These are phyloP conservation scores for Astropecten irregularis DNA, from an alignment of 53 echinoderm and acorn worm genomes.

Conservation along the genomic window DNA sequence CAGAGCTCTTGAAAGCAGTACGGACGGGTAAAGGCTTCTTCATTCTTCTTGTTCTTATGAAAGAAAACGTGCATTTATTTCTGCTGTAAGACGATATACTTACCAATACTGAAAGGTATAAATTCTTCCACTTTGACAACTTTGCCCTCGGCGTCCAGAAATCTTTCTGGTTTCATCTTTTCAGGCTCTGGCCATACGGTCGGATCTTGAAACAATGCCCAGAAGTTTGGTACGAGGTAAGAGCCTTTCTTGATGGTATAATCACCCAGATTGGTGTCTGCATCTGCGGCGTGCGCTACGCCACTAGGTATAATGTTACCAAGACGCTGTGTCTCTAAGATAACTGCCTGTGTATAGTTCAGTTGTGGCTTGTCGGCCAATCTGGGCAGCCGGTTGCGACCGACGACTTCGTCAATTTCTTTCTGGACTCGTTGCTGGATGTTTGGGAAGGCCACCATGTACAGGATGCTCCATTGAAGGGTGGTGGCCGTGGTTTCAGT, in stretches of 20 bases:
- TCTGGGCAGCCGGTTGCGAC: conserved; percentile 46
- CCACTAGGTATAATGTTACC: conserved; percentile 1
- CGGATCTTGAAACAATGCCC: conserved; percentile 40
- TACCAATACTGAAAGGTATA: conserved; percentile 52
- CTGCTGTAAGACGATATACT: too few relatives aligned
- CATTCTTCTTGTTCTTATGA: too few relatives aligned
- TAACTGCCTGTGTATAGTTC: conserved; percentile 38
- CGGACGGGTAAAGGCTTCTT: too few relatives aligned
- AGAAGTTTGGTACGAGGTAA: conserved; percentile 35
- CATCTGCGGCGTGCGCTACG: conserved; percentile 26
- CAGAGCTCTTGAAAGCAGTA: too few relatives aligned
- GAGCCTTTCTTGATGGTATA: conserved; percentile 32
- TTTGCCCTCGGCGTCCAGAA: conserved; percentile 42
- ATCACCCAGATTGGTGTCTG: conserved; percentile 4
- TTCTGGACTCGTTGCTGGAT: conserved; percentile 47
- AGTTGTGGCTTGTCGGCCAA: conserved; percentile 44
- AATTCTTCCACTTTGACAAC: conserved; percentile 31
- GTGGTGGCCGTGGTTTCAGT: conserved; percentile 41
- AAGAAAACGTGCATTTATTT: too few relatives aligned
- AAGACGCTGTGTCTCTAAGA: conserved; percentile 38
- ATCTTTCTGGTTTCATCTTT: conserved; percentile 53
- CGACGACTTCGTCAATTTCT: conserved; percentile 44
- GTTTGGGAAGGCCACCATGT: conserved; percentile 43
- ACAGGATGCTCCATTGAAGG: conserved; percentile 36
- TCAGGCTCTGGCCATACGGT: conserved; percentile 42